phyloP scores from a whole-genome alignment of 2,888 invertebrate genomes.

The Boloria euphrosyne region DNA sequence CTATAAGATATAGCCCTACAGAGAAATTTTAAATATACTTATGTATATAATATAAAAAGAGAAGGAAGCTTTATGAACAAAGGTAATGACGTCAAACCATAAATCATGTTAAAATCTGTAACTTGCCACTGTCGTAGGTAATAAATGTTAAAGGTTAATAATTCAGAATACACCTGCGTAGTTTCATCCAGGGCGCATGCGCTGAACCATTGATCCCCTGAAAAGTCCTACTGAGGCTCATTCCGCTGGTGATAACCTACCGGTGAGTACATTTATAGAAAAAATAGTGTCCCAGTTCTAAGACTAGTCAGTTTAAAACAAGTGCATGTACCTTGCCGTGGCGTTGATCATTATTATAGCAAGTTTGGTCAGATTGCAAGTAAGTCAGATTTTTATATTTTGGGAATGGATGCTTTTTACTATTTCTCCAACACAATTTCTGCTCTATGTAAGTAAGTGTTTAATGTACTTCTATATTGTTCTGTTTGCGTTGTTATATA shows the following conservation, averaged over 20 bases:
- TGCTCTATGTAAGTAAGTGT: constrained; percentile 39
- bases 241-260: constrained; percentile 62
- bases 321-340: constrained; percentile 79
- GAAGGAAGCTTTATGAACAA: too few relatives aligned
- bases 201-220: constrained; percentile 57
- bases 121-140: too few relatives aligned
- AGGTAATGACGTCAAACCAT: too few relatives aligned
- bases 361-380: constrained; percentile 75
- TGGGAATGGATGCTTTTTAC: constrained; percentile 42
- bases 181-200: constrained; percentile 56
- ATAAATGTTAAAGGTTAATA: constrained; percentile 25
- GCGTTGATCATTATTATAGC: constrained; percentile 76
- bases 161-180: constrained; percentile 36
- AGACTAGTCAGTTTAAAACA: constrained; percentile 50
- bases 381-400: constrained; percentile 56
- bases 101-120: too few relatives aligned
- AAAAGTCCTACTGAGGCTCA: constrained; percentile 47
- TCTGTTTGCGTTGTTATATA: constrained; percentile 19
- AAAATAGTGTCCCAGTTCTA: constrained; percentile 41
- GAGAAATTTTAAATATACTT: too few relatives aligned
- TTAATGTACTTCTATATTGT: constrained; percentile 20
- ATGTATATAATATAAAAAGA: too few relatives aligned
- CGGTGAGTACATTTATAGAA: constrained; percentile 62
- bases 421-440: constrained; percentile 40
- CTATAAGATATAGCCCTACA: too few relatives aligned